Conservation (phyloP, 1,140 invertebrate species). For the Sminthurinus signatus region DNA sequence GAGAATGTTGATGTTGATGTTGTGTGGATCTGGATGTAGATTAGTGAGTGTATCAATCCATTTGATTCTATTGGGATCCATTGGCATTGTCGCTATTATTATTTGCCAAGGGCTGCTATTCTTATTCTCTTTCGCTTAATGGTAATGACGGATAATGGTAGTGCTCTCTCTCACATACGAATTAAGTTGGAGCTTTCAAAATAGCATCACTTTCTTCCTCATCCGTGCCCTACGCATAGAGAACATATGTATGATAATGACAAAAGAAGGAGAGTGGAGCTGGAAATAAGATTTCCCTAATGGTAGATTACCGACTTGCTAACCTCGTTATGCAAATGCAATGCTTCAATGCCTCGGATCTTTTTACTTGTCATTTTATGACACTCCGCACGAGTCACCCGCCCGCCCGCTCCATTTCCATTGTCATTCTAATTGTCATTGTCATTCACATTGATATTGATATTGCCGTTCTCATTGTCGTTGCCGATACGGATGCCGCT, state of each 20-base stretch:
- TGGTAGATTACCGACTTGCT: slow-evolving; percentile 31
- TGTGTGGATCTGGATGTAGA: slow-evolving; percentile 1
- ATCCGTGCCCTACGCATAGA: neutral
- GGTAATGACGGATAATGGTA: slow-evolving; percentile 13
- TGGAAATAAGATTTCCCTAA: slow-evolving; percentile 31
- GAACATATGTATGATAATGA: neutral
- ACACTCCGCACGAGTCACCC: slow-evolving; percentile 7
- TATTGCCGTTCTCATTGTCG: neutral
- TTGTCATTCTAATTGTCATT: too few relatives aligned
- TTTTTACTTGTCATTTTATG: slow-evolving; percentile 22
- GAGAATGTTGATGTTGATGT: too few relatives aligned
- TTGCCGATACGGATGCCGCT: neutral
- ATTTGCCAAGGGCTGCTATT: neutral
- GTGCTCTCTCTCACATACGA: neutral
- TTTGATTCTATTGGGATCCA: slow-evolving; percentile 24
- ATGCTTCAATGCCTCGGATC: slow-evolving; percentile 15
- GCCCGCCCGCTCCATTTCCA: neutral
- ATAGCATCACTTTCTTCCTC: neutral
- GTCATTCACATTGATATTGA: neutral
- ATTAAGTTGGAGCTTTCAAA: neutral
- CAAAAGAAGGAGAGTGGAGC: neutral
- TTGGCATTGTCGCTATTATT: neutral
- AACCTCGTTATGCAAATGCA: slow-evolving; percentile 34
- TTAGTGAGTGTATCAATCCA: slow-evolving; percentile 3
- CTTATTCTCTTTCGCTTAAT: neutral